These are phyloP conservation scores for Diprion similis DNA, from an alignment of 1,140 invertebrate genomes.

Conservation along the genomic window DNA sequence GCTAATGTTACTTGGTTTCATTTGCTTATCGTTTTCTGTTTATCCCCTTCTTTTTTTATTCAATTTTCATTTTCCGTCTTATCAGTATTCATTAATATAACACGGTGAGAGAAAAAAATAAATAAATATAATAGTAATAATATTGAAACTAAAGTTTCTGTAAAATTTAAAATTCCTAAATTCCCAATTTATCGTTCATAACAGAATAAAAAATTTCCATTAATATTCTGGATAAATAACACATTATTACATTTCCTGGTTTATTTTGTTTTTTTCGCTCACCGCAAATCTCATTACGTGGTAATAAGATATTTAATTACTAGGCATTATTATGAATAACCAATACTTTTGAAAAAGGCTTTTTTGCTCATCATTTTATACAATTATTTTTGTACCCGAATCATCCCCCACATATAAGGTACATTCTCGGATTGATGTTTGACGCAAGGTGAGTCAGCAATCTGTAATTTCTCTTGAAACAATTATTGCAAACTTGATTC, in stretches of 20 bases:
- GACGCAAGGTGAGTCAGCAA: background rate
- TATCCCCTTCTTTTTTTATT: background rate
- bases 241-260: constrained; percentile 35
- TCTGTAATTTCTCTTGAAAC: background rate
- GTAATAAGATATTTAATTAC: constrained; percentile 22
- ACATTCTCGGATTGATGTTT: background rate
- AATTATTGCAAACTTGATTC: background rate
- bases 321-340: constrained; percentile 23
- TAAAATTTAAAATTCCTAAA: constrained; percentile 4
- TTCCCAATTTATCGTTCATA: background rate
- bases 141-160: constrained; percentile 24
- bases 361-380: constrained; percentile 13
- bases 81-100: constrained; percentile 25
- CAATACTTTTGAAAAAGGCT: constrained; percentile 17
- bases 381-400: constrained; percentile 9
- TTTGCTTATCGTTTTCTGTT: background rate
- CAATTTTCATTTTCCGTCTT: background rate
- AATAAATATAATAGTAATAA: constrained; percentile 32
- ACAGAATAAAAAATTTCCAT: constrained; percentile 28
- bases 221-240: constrained; percentile 40
- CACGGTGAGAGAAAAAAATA: constrained; percentile 30
- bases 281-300: constrained; percentile 14
- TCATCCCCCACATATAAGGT: background rate
- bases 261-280: constrained; percentile 15
- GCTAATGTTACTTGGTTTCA: constrained; percentile 34